Evolutionary conservation across 2,113 vertebrate genomes (phyloP), one percentile per base, ranked within the genome.

Genomic region (Hippocampus zosterae): DNA sequence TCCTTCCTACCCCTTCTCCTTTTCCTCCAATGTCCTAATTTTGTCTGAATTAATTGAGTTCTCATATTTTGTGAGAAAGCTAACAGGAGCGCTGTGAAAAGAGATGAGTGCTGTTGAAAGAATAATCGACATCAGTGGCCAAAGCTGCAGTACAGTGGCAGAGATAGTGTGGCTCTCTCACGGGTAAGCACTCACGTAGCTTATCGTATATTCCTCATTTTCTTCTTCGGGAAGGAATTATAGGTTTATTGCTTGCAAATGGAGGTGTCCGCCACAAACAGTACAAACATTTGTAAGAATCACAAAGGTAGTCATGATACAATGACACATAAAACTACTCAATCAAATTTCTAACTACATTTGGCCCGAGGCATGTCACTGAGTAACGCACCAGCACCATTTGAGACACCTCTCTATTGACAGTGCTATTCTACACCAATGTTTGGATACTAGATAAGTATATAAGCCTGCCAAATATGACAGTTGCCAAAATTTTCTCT

Each of bases 11-110:
- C 50, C 82, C 74, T 29, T 69, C 69, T 78, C 80, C 84, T 78
- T 56, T 56, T 56, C 76, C 75, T 67, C 65, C 73, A 48, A 63
- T 74, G 77, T 80, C 85, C 88, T 90, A 85, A 91, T 90, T 92
- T 85, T 61, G 75, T 73, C 73, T 73, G 85, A 90, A 89, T 90
- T 92, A 91, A 92, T 92, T 90, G 90, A 91, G 90, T 91, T 90
- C 86, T 92, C 89, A 82, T 91, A 88, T 90, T 91, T 87, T 84
- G 80, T 74, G 78, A 77, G 82, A 84, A 81, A 82, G 81, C 86
- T 85, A 78, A 84, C 81, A 79, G 53, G 81, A 87, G 84, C 73
- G 78, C 77, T 73, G 77, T 85, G 82, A 64, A 69, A 69, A 65
- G 76, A 68, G 76, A 73, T 66, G 59, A 67, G 71, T 77, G 75